Evolutionary conservation across 2,113 vertebrate genomes (phyloP).

Genomic region (Apeltes quadracus): DNA sequence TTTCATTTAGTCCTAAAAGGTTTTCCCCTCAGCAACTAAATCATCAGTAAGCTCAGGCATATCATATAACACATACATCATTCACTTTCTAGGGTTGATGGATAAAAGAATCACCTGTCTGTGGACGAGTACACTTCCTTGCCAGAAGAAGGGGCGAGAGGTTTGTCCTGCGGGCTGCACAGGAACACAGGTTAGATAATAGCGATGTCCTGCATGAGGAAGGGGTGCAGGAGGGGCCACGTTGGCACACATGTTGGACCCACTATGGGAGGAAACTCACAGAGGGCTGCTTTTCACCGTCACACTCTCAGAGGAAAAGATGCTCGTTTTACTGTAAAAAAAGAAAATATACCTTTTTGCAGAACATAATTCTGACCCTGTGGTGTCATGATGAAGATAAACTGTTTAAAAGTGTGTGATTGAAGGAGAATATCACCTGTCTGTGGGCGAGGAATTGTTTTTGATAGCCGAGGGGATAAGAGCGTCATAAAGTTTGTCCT

Average conservation of each 20-base stretch:
- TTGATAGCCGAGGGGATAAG: conserved; percentile 26
- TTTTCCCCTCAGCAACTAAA: conserved; percentile 42
- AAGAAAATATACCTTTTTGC: neutral
- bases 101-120: conserved; percentile 55
- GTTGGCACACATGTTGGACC: neutral
- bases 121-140: neutral
- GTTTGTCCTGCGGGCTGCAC: conserved; percentile 49
- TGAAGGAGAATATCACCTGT: conserved; percentile 52
- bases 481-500: conserved; percentile 38
- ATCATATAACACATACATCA: neutral
- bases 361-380: neutral
- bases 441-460: neutral
- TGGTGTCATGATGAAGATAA: neutral
- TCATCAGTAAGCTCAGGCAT: conserved; percentile 37
- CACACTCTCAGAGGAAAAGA: conserved; percentile 46
- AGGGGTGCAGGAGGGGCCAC: too few species aligned
- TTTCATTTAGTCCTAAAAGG: neutral
- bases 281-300: conserved; percentile 30
- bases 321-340: conserved; percentile 40
- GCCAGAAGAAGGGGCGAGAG: conserved; percentile 38
- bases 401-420: neutral
- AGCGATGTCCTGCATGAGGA: neutral
- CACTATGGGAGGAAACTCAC: conserved; percentile 37
- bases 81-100: neutral
- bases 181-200: neutral